phyloP scores from a whole-genome alignment of 2,113 vertebrate species.

The Microcebus griseorufus region DNA sequence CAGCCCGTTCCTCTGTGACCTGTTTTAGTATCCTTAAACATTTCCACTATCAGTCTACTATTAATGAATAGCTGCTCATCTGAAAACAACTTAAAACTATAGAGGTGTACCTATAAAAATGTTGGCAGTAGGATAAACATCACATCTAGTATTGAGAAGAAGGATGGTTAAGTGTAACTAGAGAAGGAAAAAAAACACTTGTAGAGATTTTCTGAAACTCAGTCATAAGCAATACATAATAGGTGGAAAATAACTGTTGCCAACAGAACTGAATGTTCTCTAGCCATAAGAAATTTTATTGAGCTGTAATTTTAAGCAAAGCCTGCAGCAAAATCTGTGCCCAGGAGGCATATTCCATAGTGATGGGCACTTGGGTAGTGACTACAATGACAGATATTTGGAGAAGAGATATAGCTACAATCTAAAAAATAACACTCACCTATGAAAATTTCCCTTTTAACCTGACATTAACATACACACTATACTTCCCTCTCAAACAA shows the following conservation, averaged over 20 bases:
- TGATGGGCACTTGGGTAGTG: neutral
- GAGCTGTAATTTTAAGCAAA: constrained; percentile 41
- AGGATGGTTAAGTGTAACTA: neutral
- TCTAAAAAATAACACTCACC: neutral
- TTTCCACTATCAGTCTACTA: neutral
- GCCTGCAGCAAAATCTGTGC: neutral
- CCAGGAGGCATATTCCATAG: neutral
- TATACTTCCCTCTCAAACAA: neutral
- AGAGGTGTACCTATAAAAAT: neutral
- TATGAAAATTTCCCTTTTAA: neutral
- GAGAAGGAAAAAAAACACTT: neutral
- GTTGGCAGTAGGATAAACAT: neutral
- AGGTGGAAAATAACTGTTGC: neutral
- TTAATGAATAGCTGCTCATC: neutral
- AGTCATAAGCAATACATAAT: neutral
- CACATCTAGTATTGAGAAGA: neutral
- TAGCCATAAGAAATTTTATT: constrained; percentile 30
- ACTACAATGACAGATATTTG: neutral
- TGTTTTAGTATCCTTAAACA: neutral
- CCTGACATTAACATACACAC: neutral
- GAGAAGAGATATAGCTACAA: neutral
- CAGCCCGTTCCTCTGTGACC: neutral
- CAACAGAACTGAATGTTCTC: constrained; percentile 19
- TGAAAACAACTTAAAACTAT: neutral
- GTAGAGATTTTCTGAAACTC: neutral